phyloP scores from a whole-genome alignment of 2,113 vertebrate species.

The Cathartes aura region DNA sequence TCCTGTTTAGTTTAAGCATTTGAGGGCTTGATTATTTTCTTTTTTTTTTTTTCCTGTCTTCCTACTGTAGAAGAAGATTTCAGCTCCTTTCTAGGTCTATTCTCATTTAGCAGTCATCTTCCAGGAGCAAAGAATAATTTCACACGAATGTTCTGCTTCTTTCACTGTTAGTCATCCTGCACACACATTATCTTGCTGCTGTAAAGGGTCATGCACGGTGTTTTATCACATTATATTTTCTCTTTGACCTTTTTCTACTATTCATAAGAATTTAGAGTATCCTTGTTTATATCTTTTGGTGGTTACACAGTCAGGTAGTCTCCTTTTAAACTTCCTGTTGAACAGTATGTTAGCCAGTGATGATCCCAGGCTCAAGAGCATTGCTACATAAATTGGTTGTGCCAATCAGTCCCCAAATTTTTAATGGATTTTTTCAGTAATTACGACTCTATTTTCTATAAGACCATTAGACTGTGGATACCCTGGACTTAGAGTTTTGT shows the following conservation, averaged over 20 bases:
- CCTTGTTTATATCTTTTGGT: not conserved
- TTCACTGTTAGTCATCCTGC: not conserved
- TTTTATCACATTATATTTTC: not conserved
- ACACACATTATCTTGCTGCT: not conserved
- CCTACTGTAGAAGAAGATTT: not conserved
- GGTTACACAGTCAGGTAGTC: not conserved
- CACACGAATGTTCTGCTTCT: not conserved
- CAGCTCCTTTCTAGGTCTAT: not conserved
- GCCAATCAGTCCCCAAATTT: not conserved
- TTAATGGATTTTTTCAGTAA: not conserved
- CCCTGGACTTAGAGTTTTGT: not conserved
- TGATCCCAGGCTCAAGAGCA: not conserved
- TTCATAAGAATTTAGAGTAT: not conserved
- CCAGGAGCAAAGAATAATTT: not conserved
- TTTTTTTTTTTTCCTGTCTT: not conserved
- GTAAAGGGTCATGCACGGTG: not conserved
- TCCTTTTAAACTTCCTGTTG: not conserved
- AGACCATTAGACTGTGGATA: not conserved
- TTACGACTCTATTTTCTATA: not conserved
- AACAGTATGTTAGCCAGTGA: not conserved
- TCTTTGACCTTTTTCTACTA: not conserved
- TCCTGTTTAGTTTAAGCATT: not conserved
- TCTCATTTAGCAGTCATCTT: not conserved
- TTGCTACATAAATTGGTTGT: not conserved
- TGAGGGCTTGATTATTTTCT: not conserved